A percentile compares a stretch with the other conserved stretches of the same genome.
Conservation (phyloP, 2,113 vertebrate genomes). For the Syngnathus scovelli region DNA sequence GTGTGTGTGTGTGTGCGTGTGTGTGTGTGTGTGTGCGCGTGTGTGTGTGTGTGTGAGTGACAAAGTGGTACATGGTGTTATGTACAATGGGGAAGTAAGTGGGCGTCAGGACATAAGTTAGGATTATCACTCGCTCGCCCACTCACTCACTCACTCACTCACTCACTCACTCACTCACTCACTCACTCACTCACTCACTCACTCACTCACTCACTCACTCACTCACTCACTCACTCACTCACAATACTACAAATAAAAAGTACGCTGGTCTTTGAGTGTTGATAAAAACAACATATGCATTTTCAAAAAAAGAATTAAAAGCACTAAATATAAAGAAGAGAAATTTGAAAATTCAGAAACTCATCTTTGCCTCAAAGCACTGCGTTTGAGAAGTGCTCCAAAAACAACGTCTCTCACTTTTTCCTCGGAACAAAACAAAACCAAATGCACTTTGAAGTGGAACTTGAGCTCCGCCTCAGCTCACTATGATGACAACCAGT, state of each 20-base stretch:
- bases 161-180: too few relatives aligned
- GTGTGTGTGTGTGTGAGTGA: background rate
- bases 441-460: conserved; percentile 47
- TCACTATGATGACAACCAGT: conserved; percentile 29
- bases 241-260: too few relatives aligned
- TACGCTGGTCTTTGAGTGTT: too few relatives aligned
- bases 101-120: too few relatives aligned
- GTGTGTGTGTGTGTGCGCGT: background rate
- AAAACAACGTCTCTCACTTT: conserved; percentile 1
- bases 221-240: too few relatives aligned
- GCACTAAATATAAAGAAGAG: background rate
- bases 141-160: too few relatives aligned
- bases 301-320: too few relatives aligned
- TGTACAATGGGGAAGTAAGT: too few relatives aligned
- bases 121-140: too few relatives aligned
- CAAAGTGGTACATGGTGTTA: background rate
- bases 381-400: background rate
- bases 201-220: too few relatives aligned
- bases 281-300: background rate
- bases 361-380: background rate
- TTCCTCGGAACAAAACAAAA: conserved; percentile 27
- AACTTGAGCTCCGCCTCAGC: conserved; percentile 16
- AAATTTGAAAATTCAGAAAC: background rate
- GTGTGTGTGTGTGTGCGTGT: too few relatives aligned
- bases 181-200: too few relatives aligned